Base-by-base conservation (phyloP, 92 coral and sea anemone genomes). In the Parazoanthus darwini region DNA sequence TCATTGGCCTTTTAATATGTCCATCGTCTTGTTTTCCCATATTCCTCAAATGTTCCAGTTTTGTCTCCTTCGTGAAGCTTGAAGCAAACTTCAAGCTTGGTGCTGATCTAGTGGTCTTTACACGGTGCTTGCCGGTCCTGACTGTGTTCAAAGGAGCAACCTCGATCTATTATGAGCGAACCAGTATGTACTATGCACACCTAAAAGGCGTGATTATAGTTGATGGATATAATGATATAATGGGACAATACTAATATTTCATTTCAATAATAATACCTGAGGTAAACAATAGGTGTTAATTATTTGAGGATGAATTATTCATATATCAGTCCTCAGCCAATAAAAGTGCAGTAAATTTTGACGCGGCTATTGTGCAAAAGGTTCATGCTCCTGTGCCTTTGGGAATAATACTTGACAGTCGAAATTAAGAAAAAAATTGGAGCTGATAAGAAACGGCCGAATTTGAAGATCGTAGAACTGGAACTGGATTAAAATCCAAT, bases 161-260 rank as follows among this genome's bases (percentile, higher is more conserved):
- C 96, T 89, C 93, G 91, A 65, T 73, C 92, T 90, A 90, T 93
- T 95, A 93, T 95, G 93, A 91, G 89, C 89, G 92, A 87, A 88
- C 93, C 91, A 90, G 92, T 85, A 91, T 89, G 90, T 92, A 82
- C 93, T 93, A 88, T 77, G 90, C 92, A 88, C 95, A 93, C 91
- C 93, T 92, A 76, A 54, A 90, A 94, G 95, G 96, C 98, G 98
- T 97, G 98, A 97, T 97, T 97, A 97, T 92, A 93, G 93, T 91
- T 95, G 98, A 95, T 93, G 96, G 97, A 83, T 95, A 93, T 95
- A 94, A 96, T 92, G 97, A 93, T 95, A 97, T 97, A 97, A 97
- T 97, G 94, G 98, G 98, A 96, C 99, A 97, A 97, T 97, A 98
- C 99, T 93, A 97, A 97, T 97, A 97, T 97, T 94, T 93, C 99